Evolutionary conservation across 2,888 invertebrate genomes (phyloP).

Genomic region (Nymphalis c-album): DNA sequence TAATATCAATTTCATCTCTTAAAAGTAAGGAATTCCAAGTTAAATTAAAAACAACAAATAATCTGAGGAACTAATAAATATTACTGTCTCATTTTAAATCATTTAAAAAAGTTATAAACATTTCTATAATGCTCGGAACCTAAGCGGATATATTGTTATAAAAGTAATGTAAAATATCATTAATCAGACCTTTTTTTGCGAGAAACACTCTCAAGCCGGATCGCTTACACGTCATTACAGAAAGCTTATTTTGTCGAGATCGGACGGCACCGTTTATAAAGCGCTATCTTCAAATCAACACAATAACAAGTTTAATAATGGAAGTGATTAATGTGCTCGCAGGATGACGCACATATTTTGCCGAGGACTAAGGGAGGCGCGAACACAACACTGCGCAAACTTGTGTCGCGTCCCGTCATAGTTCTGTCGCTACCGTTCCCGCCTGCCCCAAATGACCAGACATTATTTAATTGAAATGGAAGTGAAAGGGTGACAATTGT

Average conservation of each 20-base stretch:
- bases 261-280: slow-evolving; percentile 81
- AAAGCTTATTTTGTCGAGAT: slow-evolving; percentile 75
- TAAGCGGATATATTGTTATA: slow-evolving; percentile 58
- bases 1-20: too few relatives aligned
- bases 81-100: too few relatives aligned
- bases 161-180: slow-evolving; percentile 51
- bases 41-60: too few relatives aligned
- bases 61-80: too few relatives aligned
- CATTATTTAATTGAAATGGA: slow-evolving; percentile 81
- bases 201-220: slow-evolving; percentile 53
- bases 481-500: slow-evolving; percentile 81
- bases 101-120: neutral
- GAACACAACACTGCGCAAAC: slow-evolving; percentile 54
- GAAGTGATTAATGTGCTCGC: slow-evolving; percentile 78
- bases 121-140: slow-evolving; percentile 12
- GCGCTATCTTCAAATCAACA: slow-evolving; percentile 80
- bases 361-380: slow-evolving; percentile 67
- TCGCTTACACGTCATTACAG: slow-evolving; percentile 78
- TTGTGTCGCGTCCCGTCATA: slow-evolving; percentile 30
- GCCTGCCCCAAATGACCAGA: slow-evolving; percentile 80
- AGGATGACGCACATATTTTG: slow-evolving; percentile 78
- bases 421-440: slow-evolving; percentile 42
- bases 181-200: slow-evolving; percentile 69
- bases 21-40: too few relatives aligned
- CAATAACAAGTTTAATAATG: slow-evolving; percentile 81